Base-by-base conservation (phyloP, 2,113 vertebrate genomes). In the Channa maculata region DNA sequence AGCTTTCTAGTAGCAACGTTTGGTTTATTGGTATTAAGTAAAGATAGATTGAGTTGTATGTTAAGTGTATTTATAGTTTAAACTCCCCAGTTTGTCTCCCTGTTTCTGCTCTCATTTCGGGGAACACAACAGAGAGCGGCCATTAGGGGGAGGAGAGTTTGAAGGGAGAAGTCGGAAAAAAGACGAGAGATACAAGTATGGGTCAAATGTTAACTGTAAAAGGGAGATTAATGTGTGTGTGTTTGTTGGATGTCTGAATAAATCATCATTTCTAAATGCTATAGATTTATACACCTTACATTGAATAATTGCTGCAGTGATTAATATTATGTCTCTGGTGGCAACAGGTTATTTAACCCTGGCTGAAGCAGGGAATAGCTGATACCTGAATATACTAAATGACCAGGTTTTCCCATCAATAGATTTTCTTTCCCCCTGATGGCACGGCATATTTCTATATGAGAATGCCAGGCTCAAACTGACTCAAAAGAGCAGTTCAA, bases 161-260 rank as follows among this genome's bases (percentile, higher is more conserved):
- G 60, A 83, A 69, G 49, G 65, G 57, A 37, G 58, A 50, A 57
- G 49, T 3, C 1, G 5, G 44, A 51, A 59, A 51, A 59, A 64
- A 71, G 48, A 58, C 43, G 51, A 63, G 38, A 63, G 57, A 74
- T 15, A 41, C 36, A 9, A 71, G n/a, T 34, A 1, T 34, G 38
- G 74, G 73, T 85, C 67, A 71, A 44, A 82, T 45, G 58, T 24
- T 71, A 64, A 72, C 74, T 74, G 66, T 80, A 64, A 85, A 72
- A 73, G 37, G 51, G 49, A 71, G 48, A 69, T 64, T 79, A 79
- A 76, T 67, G n/a, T 71, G 55, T 63, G 54, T 41, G 68, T 52
- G 39, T 38, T 33, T 39, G 37, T 62, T 59, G 34, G 52, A 78
- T 13, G 50, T 46, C 15, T 65, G 53, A 67, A 3, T 68, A 34